A percentile compares a stretch with the other conserved stretches of the same genome.
Conservation (phyloP, 1,140 invertebrate genomes). For the Trinorchestia longiramus region DNA sequence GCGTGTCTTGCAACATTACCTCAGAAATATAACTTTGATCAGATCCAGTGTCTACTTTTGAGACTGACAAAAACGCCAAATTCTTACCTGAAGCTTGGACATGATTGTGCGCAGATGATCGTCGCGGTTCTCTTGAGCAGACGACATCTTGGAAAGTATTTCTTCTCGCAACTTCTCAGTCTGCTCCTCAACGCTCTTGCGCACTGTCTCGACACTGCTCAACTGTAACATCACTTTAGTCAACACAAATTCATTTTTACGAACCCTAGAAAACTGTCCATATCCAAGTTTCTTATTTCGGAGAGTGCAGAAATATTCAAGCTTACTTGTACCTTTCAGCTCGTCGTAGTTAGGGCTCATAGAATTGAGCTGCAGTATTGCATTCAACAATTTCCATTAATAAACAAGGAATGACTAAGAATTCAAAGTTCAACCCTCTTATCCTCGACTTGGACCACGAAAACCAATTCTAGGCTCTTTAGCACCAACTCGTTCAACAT, state of each 20-base stretch:
- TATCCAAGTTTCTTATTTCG: background rate
- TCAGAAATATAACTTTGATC: background rate
- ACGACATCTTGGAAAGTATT: constrained; percentile 90
- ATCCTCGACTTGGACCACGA: no score
- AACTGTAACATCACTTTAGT: constrained; percentile 51
- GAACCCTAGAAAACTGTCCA: background rate
- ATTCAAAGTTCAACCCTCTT: no score
- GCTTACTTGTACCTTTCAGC: no score
- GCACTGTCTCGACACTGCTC: constrained; percentile 81
- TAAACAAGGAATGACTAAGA: no score
- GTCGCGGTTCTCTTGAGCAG: constrained; percentile 87
- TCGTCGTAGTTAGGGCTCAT: no score
- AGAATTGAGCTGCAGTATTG: no score
- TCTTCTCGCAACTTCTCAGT: constrained; percentile 87
- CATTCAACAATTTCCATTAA: no score
- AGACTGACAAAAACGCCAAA: constrained; percentile 68
- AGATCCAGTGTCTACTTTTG: background rate
- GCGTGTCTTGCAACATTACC: background rate
- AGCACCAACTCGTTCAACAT: no score
- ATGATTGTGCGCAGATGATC: constrained; percentile 89
- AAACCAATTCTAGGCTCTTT: no score
- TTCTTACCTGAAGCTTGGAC: constrained; percentile 88
- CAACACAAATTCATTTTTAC: background rate
- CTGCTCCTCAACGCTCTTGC: constrained; percentile 83
- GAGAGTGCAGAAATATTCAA: no score